Base-by-base conservation (phyloP, 2,797 vertebrate genomes). In the Choloepus didactylus region DNA sequence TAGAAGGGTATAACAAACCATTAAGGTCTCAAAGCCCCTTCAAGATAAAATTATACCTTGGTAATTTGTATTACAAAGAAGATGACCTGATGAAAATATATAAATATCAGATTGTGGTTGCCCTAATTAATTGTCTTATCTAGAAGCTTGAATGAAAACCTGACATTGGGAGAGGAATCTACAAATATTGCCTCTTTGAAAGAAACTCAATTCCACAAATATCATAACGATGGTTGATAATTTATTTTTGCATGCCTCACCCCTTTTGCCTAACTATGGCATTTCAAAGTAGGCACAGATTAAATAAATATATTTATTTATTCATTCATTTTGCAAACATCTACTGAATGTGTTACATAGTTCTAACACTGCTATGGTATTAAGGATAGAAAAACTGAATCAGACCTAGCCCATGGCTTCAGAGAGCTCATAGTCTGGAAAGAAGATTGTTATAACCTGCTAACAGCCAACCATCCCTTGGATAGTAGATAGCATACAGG, bases 11-110 rank as follows among this genome's bases (percentile, higher is more conserved):
- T 69, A 10, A 75, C 38, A 84, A 88, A 29, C 4, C 56, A 77
- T 88, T 82, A 79, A 59, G 35, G 51, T 84, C 23, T 89, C 31
- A 70, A 93, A 87, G 41, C 6, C 11, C 2, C 18, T 62, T 77
- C 38, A 83, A 59, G 29, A 83, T 79, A 89, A 96, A 92, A 84
- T 92, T 11, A 49, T 6, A 19, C 29, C 59, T 1, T 93, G 10
- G 80, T 82, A 85, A 84, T 76, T 83, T 41, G 21, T 66, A 92
- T 84, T 54, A 76, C 69, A n/a, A 80, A 92, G 41, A 94, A 92
- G 29, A 8, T 93, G 15, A 83, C 16, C 12, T 73, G 25, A 85
- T 80, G 73, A 90, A 91, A 76, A 62, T 5, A 80, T 44, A 1
- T 15, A 91, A 91, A 54, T 85, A 67, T 76, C 21, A 82, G 51